Percentiles rank a stretch among this genome's conserved stretches.
These are phyloP conservation scores for Ridgeia piscesae DNA, from an alignment of 1,140 invertebrate species.

Conservation along the genomic window DNA sequence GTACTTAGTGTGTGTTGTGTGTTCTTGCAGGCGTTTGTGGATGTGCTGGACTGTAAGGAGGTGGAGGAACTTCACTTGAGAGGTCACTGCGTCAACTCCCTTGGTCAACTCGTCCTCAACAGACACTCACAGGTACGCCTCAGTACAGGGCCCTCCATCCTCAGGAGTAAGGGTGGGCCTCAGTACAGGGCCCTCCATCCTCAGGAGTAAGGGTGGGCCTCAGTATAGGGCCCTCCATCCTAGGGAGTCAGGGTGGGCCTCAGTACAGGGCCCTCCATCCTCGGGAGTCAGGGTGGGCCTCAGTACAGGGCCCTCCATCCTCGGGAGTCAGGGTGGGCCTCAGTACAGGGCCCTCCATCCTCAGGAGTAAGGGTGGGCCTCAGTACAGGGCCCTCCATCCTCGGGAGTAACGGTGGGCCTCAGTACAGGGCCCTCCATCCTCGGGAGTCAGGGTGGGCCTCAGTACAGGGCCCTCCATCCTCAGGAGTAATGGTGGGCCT, in stretches of 20 bases:
- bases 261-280: too few relatives aligned
- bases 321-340: too few relatives aligned
- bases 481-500: too few relatives aligned
- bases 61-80: constrained; percentile 30
- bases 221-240: background rate
- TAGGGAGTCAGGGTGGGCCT: background rate
- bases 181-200: constrained; percentile 25
- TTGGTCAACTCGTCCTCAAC: constrained; percentile 35
- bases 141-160: background rate
- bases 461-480: too few relatives aligned
- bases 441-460: too few relatives aligned
- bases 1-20: background rate
- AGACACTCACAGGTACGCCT: constrained; percentile 31
- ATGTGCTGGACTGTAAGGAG: constrained; percentile 30
- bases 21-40: constrained; percentile 29
- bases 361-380: too few relatives aligned
- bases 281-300: too few relatives aligned
- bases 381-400: too few relatives aligned
- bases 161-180: constrained; percentile 16
- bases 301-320: too few relatives aligned
- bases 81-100: constrained; percentile 33
- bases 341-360: too few relatives aligned
- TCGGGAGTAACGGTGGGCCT: too few relatives aligned
- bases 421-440: too few relatives aligned
- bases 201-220: constrained; percentile 27